Evolutionary conservation across 2,113 vertebrate genomes (phyloP).

Genomic region (Notarius lentiginosus): DNA sequence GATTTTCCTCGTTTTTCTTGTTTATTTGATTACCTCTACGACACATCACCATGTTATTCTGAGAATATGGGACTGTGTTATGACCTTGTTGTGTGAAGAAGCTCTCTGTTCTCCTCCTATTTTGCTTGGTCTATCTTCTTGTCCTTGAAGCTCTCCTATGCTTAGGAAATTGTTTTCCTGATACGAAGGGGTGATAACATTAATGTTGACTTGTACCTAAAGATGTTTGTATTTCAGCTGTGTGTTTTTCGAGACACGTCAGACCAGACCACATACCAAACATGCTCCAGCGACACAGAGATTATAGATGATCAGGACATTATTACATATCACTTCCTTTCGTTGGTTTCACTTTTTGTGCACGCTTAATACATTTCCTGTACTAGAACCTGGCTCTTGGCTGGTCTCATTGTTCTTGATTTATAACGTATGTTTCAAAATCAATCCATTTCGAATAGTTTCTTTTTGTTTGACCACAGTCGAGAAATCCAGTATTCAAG

Average conservation of each 20-base stretch:
- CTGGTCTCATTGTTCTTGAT: neutral
- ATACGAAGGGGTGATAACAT: neutral
- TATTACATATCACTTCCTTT: neutral
- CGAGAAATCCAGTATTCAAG: neutral
- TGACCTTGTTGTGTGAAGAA: neutral
- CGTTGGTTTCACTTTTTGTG: neutral
- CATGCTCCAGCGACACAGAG: neutral
- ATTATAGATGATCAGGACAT: neutral
- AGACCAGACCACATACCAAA: neutral
- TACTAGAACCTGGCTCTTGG: neutral
- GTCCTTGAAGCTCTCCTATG: neutral
- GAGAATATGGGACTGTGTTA: neutral
- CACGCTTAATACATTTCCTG: neutral
- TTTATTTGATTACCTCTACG: neutral
- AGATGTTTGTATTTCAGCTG: neutral
- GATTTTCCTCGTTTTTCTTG: neutral
- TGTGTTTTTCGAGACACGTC: neutral
- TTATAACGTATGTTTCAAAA: neutral
- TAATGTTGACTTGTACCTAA: neutral
- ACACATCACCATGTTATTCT: neutral
- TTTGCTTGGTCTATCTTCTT: neutral
- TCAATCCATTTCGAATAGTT: neutral
- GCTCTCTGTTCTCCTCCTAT: neutral
- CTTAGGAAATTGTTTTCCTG: neutral
- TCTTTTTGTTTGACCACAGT: neutral